Conservation (phyloP, 64 coral and sea anemone genomes). For the Actinia tenebrosa region DNA sequence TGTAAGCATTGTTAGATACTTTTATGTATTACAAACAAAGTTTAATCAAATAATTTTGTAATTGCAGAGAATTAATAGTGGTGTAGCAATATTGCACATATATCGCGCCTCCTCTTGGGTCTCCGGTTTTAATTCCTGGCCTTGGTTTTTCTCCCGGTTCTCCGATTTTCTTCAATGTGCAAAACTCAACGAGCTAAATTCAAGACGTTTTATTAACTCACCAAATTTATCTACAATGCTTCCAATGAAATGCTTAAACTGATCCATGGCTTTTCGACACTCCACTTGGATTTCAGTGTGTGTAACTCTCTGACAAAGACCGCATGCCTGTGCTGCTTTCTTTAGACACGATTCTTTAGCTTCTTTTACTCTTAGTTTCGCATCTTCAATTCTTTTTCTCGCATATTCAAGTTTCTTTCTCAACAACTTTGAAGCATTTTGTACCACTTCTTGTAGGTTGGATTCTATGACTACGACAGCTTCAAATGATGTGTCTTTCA, state of each 20-base stretch:
- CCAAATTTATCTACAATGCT: slow-evolving; percentile 60
- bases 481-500: slow-evolving; percentile 47
- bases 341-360: slow-evolving; percentile 60
- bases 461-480: slow-evolving; percentile 50
- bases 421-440: slow-evolving; percentile 41
- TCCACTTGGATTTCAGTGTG: slow-evolving; percentile 42
- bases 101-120: too few relatives aligned
- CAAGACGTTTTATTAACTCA: not conserved
- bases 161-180: too few relatives aligned
- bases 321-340: slow-evolving; percentile 40
- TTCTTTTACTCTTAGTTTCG: slow-evolving; percentile 33
- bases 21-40: too few relatives aligned
- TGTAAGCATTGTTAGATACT: too few relatives aligned
- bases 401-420: slow-evolving; percentile 47
- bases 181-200: too few relatives aligned
- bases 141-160: too few relatives aligned
- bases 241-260: slow-evolving; percentile 67
- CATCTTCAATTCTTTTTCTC: slow-evolving; percentile 46
- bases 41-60: too few relatives aligned
- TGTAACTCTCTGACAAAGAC: slow-evolving; percentile 52
- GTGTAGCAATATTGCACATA: too few relatives aligned
- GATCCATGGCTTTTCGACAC: slow-evolving; percentile 60
- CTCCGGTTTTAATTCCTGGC: too few relatives aligned
- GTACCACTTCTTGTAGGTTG: slow-evolving; percentile 32
- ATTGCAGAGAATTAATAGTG: not conserved